Evolutionary conservation across 2,888 invertebrate genomes (phyloP), one percentile per base, ranked within the genome.

Genomic region (Julus scandinavius): DNA sequence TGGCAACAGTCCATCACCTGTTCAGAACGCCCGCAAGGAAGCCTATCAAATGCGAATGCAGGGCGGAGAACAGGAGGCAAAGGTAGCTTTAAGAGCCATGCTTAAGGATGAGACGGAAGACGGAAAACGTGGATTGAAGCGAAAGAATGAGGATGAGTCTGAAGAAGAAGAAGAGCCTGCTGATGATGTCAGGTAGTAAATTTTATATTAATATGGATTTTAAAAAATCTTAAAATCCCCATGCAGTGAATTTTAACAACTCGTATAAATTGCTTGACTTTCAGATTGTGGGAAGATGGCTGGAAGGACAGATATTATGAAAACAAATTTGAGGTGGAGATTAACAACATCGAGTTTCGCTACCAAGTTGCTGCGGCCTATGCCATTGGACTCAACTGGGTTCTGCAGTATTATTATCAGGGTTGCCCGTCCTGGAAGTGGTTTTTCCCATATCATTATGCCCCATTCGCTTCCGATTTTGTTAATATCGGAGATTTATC

Each of bases 361-460:
- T 95, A 96, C 92, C 95, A 96, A 91, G 98, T 99, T 80, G 98
- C 97, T 2, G 93, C 96, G 87, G 98, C 99, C 92, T 99, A 99
- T 93, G 98, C 98, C 3, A 95, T 96, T 87, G 99, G 99, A 0
- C 94, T 99, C 87, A 98, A 98, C 93, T 99, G 99, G 99, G 99
- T 99, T 88, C 93, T 99, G 49, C 95, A 97, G 90, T 99, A 99
- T 93, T 99, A 99, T 93, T 99, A 99, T 93, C 99, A 99, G 94
- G 99, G 99, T 88, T 99, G 99, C 93, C 97, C 98, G 58, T 98
- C 97, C 29, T 99, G 99, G 99, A 97, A 99, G 93, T 99, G 99
- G 99, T 99, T 98, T 93, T 99, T 98, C 93, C 99, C 99, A 0
- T 99, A 98, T 93, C 99, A 99, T 93, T 99, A 99, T 93, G 99